Percentiles rank a stretch among this genome's conserved stretches.
phyloP scores from a whole-genome alignment of 2,888 invertebrate genomes.

The Mechanitis mazaeus region DNA sequence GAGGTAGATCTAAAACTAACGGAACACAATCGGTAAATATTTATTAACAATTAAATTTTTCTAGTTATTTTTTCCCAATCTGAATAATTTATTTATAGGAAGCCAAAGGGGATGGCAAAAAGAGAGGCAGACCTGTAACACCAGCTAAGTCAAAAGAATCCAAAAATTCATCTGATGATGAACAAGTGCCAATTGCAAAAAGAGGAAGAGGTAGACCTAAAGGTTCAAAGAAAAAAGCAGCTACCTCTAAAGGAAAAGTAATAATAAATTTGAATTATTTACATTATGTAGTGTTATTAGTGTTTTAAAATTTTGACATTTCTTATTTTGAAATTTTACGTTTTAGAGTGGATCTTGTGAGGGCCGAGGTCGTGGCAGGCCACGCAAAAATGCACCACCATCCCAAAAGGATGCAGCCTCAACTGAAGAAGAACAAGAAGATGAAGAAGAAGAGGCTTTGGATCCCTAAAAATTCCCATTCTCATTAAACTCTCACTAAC shows the following conservation, averaged over 20 bases:
- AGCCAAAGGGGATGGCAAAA: conserved; percentile 68
- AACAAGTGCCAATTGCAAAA: conserved; percentile 73
- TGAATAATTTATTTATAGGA: conserved; percentile 46
- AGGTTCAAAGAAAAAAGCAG: conserved; percentile 73
- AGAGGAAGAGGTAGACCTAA: conserved; percentile 75
- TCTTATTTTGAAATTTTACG: conserved; percentile 7
- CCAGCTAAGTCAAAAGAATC: conserved; percentile 70
- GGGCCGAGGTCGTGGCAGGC: conserved; percentile 67
- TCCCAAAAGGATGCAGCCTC: conserved; percentile 71
- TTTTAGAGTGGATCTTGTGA: conserved; percentile 58
- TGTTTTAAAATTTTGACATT: neutral
- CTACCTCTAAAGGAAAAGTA: conserved; percentile 66
- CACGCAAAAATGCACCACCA: conserved; percentile 69
- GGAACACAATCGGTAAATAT: conserved; percentile 64
- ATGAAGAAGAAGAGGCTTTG: conserved; percentile 72
- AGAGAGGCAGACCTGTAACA: conserved; percentile 65
- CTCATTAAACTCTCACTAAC: conserved; percentile 57
- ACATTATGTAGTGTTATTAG: neutral
- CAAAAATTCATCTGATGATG: conserved; percentile 72
- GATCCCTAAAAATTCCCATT: conserved; percentile 66
- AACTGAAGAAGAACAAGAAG: conserved; percentile 70
- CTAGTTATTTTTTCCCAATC: conserved; percentile 11
- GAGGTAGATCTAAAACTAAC: conserved; percentile 72
- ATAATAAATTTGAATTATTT: neutral
- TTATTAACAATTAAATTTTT: neutral